Percentiles rank a stretch among this genome's conserved stretches.
phyloP scores from a whole-genome alignment of 2,888 invertebrate species.

The Miltochrista miniata region DNA sequence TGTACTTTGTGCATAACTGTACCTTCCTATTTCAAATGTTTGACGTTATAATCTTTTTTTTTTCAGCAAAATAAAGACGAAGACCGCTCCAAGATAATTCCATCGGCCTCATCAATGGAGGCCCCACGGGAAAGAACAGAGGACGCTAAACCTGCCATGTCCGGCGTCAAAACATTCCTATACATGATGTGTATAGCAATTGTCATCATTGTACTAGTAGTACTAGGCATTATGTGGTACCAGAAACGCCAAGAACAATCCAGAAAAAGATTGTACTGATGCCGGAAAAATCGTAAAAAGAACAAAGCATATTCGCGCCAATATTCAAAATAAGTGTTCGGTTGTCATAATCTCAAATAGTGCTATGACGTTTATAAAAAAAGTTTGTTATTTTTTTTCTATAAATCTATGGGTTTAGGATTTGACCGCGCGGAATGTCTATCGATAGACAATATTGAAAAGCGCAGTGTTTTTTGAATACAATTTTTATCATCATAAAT shows the following conservation, averaged over 20 bases:
- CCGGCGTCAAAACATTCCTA: slow-evolving; percentile 95
- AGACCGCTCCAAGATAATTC: slow-evolving; percentile 92
- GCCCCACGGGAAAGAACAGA: slow-evolving; percentile 96
- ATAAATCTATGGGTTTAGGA: slow-evolving; percentile 5
- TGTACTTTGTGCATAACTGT: too few species aligned
- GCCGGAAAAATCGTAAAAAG: background rate
- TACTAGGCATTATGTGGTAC: slow-evolving; percentile 96
- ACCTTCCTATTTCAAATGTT: too few species aligned
- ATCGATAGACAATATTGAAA: slow-evolving; percentile 9
- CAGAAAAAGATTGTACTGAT: slow-evolving; percentile 90
- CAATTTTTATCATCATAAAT: background rate
- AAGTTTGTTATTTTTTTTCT: slow-evolving; percentile 11
- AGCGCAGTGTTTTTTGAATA: background rate
- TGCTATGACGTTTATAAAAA: slow-evolving; percentile 20
- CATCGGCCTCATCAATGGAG: slow-evolving; percentile 95
- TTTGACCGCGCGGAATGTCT: slow-evolving; percentile 21
- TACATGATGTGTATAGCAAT: slow-evolving; percentile 93
- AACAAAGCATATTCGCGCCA: background rate
- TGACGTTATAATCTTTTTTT: background rate
- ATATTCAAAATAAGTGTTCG: background rate
- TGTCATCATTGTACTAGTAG: slow-evolving; percentile 91
- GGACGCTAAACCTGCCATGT: slow-evolving; percentile 93
- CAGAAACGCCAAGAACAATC: slow-evolving; percentile 95
- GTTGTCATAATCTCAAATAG: background rate
- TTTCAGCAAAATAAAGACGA: slow-evolving; percentile 84